Evolutionary conservation across 1,140 invertebrate species (phyloP).

Genomic region (Drosophila baimaii): DNA sequence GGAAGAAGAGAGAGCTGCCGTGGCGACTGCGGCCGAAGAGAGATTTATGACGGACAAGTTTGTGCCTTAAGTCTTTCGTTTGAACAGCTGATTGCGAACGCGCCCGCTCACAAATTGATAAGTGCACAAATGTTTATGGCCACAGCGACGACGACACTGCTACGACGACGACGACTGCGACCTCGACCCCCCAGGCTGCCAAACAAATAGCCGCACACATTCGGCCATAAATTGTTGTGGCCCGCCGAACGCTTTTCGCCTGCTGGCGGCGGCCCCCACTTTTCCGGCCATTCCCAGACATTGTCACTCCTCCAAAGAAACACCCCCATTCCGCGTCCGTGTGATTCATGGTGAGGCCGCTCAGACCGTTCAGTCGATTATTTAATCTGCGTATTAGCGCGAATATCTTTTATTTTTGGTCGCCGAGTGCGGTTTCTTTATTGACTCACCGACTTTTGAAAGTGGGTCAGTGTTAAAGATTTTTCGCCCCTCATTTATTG

Average conservation of each 20-base stretch:
- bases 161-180: conserved; percentile 44
- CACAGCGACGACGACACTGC: conserved; percentile 59
- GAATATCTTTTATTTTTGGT: conserved; percentile 50
- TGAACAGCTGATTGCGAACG: conserved; percentile 74
- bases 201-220: conserved; percentile 47
- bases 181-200: conserved; percentile 73
- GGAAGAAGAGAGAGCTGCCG: conserved; percentile 22
- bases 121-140: conserved; percentile 76
- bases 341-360: conserved; percentile 57
- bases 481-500: conserved; percentile 51
- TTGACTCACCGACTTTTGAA: conserved; percentile 72
- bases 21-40: conserved; percentile 51
- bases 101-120: conserved; percentile 67
- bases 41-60: conserved; percentile 77
- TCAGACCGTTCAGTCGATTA: conserved; percentile 49
- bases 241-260: conserved; percentile 63
- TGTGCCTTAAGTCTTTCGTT: conserved; percentile 78
- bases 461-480: conserved; percentile 81
- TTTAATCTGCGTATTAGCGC: conserved; percentile 80
- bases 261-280: conserved; percentile 20
- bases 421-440: conserved; percentile 68
- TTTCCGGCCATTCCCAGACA: conserved; percentile 46
- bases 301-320: conserved; percentile 52
- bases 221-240: conserved; percentile 55
- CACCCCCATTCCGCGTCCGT: conserved; percentile 28